Conservation (phyloP, 2,888 invertebrate species). For the Podotricha telesiphe region DNA sequence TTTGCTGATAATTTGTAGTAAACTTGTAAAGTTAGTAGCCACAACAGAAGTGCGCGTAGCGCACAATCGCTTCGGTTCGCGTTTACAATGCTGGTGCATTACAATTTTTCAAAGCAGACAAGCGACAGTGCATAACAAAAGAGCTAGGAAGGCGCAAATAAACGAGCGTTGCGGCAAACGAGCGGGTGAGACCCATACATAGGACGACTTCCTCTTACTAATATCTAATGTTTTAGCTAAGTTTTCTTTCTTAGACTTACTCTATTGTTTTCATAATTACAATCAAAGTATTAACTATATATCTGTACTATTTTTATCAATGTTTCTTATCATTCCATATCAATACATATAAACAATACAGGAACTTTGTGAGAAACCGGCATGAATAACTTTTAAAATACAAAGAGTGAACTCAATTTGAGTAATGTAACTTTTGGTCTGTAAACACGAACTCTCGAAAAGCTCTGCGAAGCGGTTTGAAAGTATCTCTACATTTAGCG, state of each 20-base stretch:
- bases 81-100: slow-evolving; percentile 76
- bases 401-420: slow-evolving; percentile 72
- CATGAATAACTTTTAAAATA: slow-evolving; percentile 51
- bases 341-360: slow-evolving; percentile 3
- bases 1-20: slow-evolving; percentile 3
- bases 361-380: slow-evolving; percentile 22
- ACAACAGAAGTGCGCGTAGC: slow-evolving; percentile 59
- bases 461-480: slow-evolving; percentile 65
- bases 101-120: slow-evolving; percentile 82
- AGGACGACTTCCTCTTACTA: slow-evolving; percentile 49
- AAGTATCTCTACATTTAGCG: slow-evolving; percentile 73
- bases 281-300: neutral
- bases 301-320: neutral
- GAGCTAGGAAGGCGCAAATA: slow-evolving; percentile 80
- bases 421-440: slow-evolving; percentile 74
- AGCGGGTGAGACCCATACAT: slow-evolving; percentile 60
- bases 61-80: slow-evolving; percentile 72
- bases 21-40: slow-evolving; percentile 14
- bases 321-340: neutral
- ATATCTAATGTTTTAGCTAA: slow-evolving; percentile 50
- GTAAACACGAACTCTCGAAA: slow-evolving; percentile 68
- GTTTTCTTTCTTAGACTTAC: slow-evolving; percentile 38
- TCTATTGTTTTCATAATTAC: slow-evolving; percentile 29
- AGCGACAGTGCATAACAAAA: slow-evolving; percentile 79
- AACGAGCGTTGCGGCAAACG: slow-evolving; percentile 75